phyloP scores from a whole-genome alignment of 2,888 invertebrate genomes.

The Acanthosoma haemorrhoidale region DNA sequence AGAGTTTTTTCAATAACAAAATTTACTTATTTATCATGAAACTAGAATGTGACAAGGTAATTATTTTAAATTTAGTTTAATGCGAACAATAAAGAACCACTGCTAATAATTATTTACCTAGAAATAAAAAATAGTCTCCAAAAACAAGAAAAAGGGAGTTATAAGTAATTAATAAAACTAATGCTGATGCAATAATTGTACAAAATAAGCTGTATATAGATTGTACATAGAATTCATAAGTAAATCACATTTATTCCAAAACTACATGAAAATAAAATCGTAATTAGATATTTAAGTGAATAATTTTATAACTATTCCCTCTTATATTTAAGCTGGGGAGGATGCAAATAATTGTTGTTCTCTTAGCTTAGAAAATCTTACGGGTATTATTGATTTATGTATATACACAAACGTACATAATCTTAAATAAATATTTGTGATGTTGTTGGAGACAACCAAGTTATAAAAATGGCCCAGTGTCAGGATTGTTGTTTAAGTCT shows the following conservation, averaged over 20 bases:
- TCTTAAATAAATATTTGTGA: conserved; percentile 2
- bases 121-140: no score
- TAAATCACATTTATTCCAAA: neutral
- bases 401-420: neutral
- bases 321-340: neutral
- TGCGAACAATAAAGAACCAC: no score
- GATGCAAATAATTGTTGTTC: neutral
- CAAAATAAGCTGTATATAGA: neutral
- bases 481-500: no score
- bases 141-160: no score
- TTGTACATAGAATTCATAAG: neutral
- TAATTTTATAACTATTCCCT: neutral
- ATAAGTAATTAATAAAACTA: neutral
- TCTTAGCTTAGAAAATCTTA: conserved; percentile 2
- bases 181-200: neutral
- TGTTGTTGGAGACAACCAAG: no score
- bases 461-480: neutral
- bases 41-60: no score
- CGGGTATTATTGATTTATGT: neutral
- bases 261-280: neutral
- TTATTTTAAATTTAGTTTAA: no score
- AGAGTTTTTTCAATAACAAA: no score
- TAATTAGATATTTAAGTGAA: neutral
- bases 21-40: no score
- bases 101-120: no score